Evolutionary conservation across 1,140 invertebrate genomes (phyloP), one percentile per base, ranked within the genome.

Genomic region (Brachionus rubens): DNA sequence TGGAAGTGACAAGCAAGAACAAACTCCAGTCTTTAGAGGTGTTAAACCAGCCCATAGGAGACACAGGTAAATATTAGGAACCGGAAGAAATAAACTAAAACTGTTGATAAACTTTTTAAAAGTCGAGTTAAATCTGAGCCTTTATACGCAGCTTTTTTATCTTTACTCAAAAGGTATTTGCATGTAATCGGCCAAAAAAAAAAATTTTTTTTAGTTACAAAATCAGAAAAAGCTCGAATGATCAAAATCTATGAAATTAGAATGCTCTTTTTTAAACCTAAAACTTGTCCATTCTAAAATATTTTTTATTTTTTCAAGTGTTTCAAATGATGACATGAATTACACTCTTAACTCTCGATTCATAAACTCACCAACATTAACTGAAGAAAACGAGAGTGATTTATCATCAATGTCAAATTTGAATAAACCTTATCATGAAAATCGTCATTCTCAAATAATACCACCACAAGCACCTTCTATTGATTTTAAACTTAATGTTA

Each of bases 401-500:
- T 19, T 50, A n/a, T 3, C 19, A 33, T 70, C 67, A n/a, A 16
- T 46, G 7, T 48, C 43, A 5, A 48, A 50, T 43, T 10, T 41
- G 0, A 65, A 41, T 10, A 43, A 41, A 4, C 9, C 43, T 14
- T 21, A 41, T 43, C 24, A 24, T 10, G 59, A 43, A 14, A 65
- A 43, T 28, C 41, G 16, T 24, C 9, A 10, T 10, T 9, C 36
- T 4, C 59, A 65, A 28, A 10, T 43, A 24, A 24, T 65, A 16
- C 24, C 59, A 65, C 91, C 77, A 94, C 97, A 81, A 36, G 19
- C 59, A 26, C 94, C 94, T 0, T 96, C 92, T 80, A 92, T 98
- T 77, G 94, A 98, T 83, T 92, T 98, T 82, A 93, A 97, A 82
- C 85, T 98, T 77, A 94, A 97, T 84, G 91, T 98, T 0, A 96